Percentiles rank a stretch among this genome's conserved stretches.
Evolutionary conservation across 2,888 invertebrate species (phyloP).

Genomic region (Pegoplata infirma): DNA sequence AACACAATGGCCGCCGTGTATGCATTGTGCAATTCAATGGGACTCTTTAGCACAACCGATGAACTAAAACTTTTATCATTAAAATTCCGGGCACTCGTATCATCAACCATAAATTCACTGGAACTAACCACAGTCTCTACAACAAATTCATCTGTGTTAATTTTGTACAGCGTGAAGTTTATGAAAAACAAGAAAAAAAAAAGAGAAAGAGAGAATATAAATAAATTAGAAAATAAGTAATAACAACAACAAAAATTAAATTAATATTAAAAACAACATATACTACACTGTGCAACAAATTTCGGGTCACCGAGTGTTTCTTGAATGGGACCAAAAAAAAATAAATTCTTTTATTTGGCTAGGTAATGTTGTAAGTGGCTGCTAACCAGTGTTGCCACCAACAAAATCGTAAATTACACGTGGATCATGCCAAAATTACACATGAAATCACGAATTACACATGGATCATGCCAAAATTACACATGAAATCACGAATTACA

Average conservation of each 20-base stretch:
- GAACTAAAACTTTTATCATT: slow-evolving; percentile 78
- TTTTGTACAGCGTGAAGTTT: background rate
- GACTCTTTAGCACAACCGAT: slow-evolving; percentile 78
- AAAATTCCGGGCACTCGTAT: slow-evolving; percentile 77
- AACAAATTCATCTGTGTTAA: slow-evolving; percentile 83
- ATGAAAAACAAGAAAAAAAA: background rate
- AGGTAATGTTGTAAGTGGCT: too few relatives aligned
- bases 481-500: too few relatives aligned
- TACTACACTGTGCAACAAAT: too few relatives aligned
- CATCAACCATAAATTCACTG: slow-evolving; percentile 78
- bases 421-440: too few relatives aligned
- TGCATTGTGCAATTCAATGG: slow-evolving; percentile 84
- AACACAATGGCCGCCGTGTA: slow-evolving; percentile 89
- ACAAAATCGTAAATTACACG: too few relatives aligned
- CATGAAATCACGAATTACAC: too few relatives aligned
- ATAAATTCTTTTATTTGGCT: too few relatives aligned
- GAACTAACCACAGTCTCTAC: slow-evolving; percentile 82
- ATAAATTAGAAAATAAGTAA: background rate
- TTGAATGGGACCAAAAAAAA: too few relatives aligned
- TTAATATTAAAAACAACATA: background rate
- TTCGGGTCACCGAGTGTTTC: too few relatives aligned
- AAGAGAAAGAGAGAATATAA: background rate
- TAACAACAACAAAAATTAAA: background rate
- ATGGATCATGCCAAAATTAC: too few relatives aligned
- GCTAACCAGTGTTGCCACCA: too few relatives aligned